phyloP scores from a whole-genome alignment of 2,888 invertebrate species.

The Coleophora deauratella region DNA sequence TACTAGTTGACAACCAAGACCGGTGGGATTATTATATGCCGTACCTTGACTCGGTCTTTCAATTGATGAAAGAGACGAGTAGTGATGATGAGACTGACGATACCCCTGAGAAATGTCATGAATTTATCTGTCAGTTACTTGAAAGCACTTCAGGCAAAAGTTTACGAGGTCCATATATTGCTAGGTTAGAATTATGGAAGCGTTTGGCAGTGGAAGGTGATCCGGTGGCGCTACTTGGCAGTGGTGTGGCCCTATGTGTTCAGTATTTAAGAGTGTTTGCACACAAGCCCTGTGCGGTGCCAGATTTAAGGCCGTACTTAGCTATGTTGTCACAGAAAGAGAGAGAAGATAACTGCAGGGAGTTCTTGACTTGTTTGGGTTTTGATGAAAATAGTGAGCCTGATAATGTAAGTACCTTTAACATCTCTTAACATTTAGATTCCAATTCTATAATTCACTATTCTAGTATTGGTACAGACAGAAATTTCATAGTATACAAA shows the following conservation, averaged over 20 bases:
- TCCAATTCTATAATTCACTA: no score
- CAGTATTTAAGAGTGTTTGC: conserved; percentile 89
- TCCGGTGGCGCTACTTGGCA: conserved; percentile 72
- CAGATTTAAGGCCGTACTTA: conserved; percentile 86
- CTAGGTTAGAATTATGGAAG: conserved; percentile 83
- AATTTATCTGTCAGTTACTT: conserved; percentile 64
- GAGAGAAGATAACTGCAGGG: conserved; percentile 72
- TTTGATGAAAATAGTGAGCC: conserved; percentile 78
- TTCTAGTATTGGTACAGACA: no score
- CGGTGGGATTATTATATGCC: conserved; percentile 83
- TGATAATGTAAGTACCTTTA: conserved; percentile 65
- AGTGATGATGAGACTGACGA: conserved; percentile 43
- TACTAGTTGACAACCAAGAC: conserved; percentile 82
- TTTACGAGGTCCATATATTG: conserved; percentile 87
- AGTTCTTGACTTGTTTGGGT: conserved; percentile 77
- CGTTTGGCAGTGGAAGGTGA: conserved; percentile 72
- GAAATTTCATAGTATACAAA: no score
- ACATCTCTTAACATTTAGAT: no score
- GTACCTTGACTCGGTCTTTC: conserved; percentile 81
- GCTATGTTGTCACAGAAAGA: conserved; percentile 78
- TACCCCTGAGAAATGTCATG: conserved; percentile 59
- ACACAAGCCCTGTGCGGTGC: conserved; percentile 88
- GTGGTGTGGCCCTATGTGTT: conserved; percentile 79
- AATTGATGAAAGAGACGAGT: conserved; percentile 63
- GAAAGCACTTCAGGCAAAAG: conserved; percentile 63